Percentiles rank a stretch among this genome's conserved stretches.
phyloP scores from a whole-genome alignment of 2,113 vertebrate genomes.

The Engystomops pustulosus region DNA sequence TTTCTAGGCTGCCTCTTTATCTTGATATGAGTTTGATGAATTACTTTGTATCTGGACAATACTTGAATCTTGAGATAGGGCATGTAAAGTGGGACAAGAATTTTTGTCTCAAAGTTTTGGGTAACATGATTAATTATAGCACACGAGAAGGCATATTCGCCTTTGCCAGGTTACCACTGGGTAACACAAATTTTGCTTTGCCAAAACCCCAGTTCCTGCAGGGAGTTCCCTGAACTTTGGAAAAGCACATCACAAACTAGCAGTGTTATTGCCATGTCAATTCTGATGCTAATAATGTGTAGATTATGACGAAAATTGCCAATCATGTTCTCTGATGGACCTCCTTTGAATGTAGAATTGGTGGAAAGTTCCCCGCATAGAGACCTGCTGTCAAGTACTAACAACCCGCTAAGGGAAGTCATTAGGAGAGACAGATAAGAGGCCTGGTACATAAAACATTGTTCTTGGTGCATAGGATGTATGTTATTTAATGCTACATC shows the following conservation, averaged over 20 bases:
- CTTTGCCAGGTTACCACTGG: conserved; percentile 74
- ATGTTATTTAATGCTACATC: conserved; percentile 89
- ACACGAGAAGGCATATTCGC: conserved; percentile 63
- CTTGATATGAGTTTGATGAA: conserved; percentile 62
- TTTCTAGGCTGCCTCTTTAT: conserved; percentile 7
- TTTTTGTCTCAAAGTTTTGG: conserved; percentile 60
- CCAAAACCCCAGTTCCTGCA: conserved; percentile 77
- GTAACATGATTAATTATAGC: conserved; percentile 40
- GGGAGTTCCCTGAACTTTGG: conserved; percentile 90
- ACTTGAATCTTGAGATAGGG: conserved; percentile 77
- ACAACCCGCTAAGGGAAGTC: conserved; percentile 99
- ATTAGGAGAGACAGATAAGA: conserved; percentile 99
- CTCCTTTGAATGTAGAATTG: conserved; percentile 97
- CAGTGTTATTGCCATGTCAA: conserved; percentile 92
- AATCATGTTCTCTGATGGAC: conserved; percentile 99
- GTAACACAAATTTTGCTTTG: conserved; percentile 74
- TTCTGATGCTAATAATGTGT: conserved; percentile 99
- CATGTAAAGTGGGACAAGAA: conserved; percentile 64
- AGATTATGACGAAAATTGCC: conserved; percentile 99
- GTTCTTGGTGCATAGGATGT: conserved; percentile 92
- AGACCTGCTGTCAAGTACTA: conserved; percentile 99
- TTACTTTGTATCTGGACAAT: conserved; percentile 75
- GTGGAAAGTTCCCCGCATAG: conserved; percentile 95
- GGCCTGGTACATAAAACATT: conserved; percentile 96
- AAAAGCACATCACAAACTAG: conserved; percentile 88